These are phyloP conservation scores for Acestrorhynchus altus DNA, from an alignment of 2,797 vertebrate genomes.

Conservation along the genomic window DNA sequence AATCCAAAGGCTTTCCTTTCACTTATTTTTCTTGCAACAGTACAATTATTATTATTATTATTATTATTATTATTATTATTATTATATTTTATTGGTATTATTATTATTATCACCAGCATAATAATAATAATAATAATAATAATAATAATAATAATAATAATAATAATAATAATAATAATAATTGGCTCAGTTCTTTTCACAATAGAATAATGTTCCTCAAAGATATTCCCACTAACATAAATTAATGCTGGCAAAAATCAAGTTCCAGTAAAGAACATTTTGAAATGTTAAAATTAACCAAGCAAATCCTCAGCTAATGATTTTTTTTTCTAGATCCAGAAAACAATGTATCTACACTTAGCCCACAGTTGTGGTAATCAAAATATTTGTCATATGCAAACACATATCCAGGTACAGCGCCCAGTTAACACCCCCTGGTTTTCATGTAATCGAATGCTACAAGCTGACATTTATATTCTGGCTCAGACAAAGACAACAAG, in stretches of 20 bases:
- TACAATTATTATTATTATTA: conserved; percentile 6
- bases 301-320: neutral
- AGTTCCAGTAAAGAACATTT: neutral
- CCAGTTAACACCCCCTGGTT: conserved; percentile 19
- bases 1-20: too few relatives aligned
- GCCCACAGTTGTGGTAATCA: conserved; percentile 17
- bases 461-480: conserved; percentile 46
- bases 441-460: conserved; percentile 52
- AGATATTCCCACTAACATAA: conserved; percentile 12
- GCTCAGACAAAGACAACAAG: conserved; percentile 27
- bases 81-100: too few relatives aligned
- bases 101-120: too few relatives aligned
- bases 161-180: conserved; percentile 1
- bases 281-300: neutral
- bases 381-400: conserved; percentile 45
- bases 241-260: neutral
- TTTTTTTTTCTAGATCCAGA: conserved; percentile 26
- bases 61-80: neutral
- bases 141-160: too few relatives aligned
- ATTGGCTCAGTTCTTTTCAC: conserved; percentile 16
- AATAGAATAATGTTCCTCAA: neutral
- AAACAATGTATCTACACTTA: conserved; percentile 13
- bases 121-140: conserved; percentile 7
- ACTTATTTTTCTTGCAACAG: too few relatives aligned
- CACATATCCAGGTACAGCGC: conserved; percentile 43